Conservation (phyloP, 1,140 invertebrate species). For the Aethina tumida region DNA sequence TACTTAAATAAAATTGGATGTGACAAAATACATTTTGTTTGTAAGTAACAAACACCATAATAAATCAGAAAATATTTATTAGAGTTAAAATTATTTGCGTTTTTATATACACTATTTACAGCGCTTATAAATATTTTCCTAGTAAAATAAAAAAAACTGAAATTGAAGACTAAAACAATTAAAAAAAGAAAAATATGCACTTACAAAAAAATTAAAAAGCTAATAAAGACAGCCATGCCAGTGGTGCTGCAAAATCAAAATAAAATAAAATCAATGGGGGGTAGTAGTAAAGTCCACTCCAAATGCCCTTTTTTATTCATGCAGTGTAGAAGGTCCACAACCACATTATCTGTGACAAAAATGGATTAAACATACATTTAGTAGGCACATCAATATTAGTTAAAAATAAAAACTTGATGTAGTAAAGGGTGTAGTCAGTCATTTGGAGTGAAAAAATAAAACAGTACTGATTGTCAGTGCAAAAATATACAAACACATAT, state of each 20-base stretch:
- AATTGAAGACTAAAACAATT: constrained; percentile 10
- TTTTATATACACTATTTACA: constrained; percentile 5
- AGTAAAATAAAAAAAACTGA: constrained; percentile 4
- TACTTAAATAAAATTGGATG: too few relatives aligned
- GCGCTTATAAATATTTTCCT: neutral
- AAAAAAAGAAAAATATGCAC: constrained; percentile 17
- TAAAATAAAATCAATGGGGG: constrained; percentile 18
- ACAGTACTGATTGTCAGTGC: constrained; percentile 1
- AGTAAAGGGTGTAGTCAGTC: constrained; percentile 4
- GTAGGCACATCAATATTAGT: neutral
- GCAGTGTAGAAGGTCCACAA: constrained; percentile 1
- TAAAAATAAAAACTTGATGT: constrained; percentile 7
- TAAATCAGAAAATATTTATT: too few relatives aligned
- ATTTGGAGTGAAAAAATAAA: constrained; percentile 12
- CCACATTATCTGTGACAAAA: neutral
- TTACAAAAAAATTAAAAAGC: constrained; percentile 33
- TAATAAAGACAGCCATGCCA: constrained; percentile 31
- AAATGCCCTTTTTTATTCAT: constrained; percentile 3
- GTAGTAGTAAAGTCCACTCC: constrained; percentile 2
- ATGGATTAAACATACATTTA: neutral
- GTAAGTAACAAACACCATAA: too few relatives aligned
- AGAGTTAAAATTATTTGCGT: too few relatives aligned
- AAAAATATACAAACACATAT: constrained; percentile 11
- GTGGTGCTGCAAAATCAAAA: constrained; percentile 33
- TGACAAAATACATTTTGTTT: too few relatives aligned